Conservation (phyloP, 1,140 invertebrate genomes). For the Solenopsis invicta region DNA sequence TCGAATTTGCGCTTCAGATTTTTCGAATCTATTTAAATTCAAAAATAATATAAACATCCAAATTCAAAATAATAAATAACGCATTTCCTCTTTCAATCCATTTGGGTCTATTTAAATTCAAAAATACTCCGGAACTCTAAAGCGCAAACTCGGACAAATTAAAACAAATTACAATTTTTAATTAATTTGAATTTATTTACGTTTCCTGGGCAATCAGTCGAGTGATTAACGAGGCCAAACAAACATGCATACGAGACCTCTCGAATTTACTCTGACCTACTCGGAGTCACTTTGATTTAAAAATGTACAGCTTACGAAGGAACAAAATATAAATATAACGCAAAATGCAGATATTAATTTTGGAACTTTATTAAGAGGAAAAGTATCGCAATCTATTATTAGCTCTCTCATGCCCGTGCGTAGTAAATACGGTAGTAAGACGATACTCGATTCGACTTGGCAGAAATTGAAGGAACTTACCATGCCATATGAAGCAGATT, state of each 20-base stretch:
- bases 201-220: neutral
- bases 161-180: too few relatives aligned
- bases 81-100: too few relatives aligned
- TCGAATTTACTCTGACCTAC: neutral
- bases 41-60: too few relatives aligned
- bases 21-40: too few relatives aligned
- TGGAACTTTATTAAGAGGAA: neutral
- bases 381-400: neutral
- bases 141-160: too few relatives aligned
- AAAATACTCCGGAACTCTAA: too few relatives aligned
- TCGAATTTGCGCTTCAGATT: too few relatives aligned
- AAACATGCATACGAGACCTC: neutral
- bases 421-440: neutral
- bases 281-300: neutral
- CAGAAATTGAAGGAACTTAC: constrained; percentile 47
- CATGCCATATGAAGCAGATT: constrained; percentile 34
- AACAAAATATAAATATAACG: neutral
- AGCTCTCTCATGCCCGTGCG: neutral
- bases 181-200: too few relatives aligned
- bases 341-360: neutral
- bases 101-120: too few relatives aligned
- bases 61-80: too few relatives aligned
- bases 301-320: neutral
- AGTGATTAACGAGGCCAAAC: neutral
- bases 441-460: neutral